Percentiles rank a stretch among this genome's conserved stretches.
phyloP scores from a whole-genome alignment of 2,888 invertebrate species.

The Ochropacha duplaris region DNA sequence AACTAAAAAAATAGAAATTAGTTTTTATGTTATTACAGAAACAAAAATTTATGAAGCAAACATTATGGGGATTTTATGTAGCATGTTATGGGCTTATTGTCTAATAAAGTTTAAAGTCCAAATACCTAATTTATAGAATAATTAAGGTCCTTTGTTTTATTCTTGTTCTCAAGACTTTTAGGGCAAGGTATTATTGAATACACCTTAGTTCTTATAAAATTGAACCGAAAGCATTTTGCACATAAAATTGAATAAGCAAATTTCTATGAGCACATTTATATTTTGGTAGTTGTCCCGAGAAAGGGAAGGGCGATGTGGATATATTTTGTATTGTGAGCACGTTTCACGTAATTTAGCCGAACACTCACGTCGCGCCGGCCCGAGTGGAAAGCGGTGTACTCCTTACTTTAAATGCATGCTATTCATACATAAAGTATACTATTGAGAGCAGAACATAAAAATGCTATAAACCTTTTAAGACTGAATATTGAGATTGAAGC shows the following conservation, averaged over 20 bases:
- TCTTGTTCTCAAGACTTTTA: too few species aligned
- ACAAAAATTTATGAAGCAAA: too few species aligned
- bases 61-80: too few species aligned
- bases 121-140: too few species aligned
- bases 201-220: background rate
- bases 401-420: constrained; percentile 30
- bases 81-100: too few species aligned
- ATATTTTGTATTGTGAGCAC: constrained; percentile 64
- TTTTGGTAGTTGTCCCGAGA: background rate
- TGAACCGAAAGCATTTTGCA: background rate
- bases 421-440: constrained; percentile 32
- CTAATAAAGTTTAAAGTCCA: too few species aligned
- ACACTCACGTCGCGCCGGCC: constrained; percentile 20
- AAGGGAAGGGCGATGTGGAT: constrained; percentile 35
- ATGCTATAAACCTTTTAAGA: background rate
- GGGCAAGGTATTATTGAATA: too few species aligned
- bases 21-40: too few species aligned
- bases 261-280: background rate
- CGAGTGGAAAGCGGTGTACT: constrained; percentile 72
- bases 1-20: too few species aligned
- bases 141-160: too few species aligned
- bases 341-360: constrained; percentile 62
- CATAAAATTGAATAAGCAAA: background rate
- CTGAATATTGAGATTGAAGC: background rate
- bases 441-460: constrained; percentile 3